Conservation (phyloP, 2,888 invertebrate genomes). For the Tiliacea citrago region DNA sequence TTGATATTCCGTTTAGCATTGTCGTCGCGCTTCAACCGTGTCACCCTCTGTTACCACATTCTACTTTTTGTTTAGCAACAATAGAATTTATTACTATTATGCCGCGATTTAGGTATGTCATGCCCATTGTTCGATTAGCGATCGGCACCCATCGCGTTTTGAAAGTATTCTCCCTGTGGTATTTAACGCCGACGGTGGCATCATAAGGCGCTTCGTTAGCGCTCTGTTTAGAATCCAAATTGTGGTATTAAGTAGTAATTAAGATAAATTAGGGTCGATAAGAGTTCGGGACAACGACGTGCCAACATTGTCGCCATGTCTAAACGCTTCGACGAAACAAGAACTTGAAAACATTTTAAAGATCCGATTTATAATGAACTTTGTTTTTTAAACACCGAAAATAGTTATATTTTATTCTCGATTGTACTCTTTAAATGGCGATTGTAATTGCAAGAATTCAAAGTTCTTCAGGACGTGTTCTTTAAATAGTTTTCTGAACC, state of each 20-base stretch:
- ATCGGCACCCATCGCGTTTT: constrained; percentile 80
- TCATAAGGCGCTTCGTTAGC: constrained; percentile 84
- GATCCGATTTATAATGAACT: constrained; percentile 54
- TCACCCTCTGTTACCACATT: constrained; percentile 76
- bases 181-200: constrained; percentile 88
- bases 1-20: constrained; percentile 78
- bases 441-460: constrained; percentile 20
- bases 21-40: constrained; percentile 77
- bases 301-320: constrained; percentile 78
- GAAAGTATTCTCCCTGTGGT: constrained; percentile 80
- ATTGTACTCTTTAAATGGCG: constrained; percentile 23
- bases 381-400: constrained; percentile 44
- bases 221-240: constrained; percentile 85
- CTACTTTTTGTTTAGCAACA: constrained; percentile 80
- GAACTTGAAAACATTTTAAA: constrained; percentile 42
- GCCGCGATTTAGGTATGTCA: constrained; percentile 75
- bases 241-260: constrained; percentile 86
- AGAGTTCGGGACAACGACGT: constrained; percentile 81
- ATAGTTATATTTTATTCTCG: constrained; percentile 35
- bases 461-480: not conserved
- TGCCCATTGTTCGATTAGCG: constrained; percentile 86
- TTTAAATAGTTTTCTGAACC: not conserved
- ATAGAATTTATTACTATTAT: constrained; percentile 80
- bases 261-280: constrained; percentile 89
- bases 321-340: constrained; percentile 67